Conservation (phyloP, 2,888 invertebrate genomes). For the Drosophila borborema region DNA sequence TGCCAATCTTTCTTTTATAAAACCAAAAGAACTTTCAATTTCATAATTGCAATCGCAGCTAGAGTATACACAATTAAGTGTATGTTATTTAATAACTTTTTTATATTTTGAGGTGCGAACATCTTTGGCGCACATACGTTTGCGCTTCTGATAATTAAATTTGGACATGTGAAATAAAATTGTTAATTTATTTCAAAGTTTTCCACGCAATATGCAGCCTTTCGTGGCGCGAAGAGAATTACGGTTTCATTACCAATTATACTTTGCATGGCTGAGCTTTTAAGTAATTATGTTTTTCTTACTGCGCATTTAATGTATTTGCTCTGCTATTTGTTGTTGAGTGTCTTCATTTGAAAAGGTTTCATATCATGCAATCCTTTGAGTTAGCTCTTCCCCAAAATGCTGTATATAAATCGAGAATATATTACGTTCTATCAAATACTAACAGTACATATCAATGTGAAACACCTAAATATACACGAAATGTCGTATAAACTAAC, state of each 20-base stretch:
- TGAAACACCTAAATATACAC: constrained; percentile 83
- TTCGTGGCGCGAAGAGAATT: constrained; percentile 49
- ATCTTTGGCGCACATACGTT: constrained; percentile 14
- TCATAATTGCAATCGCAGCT: background rate
- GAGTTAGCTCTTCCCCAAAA: constrained; percentile 15
- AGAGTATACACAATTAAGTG: constrained; percentile 11
- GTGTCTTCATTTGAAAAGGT: constrained; percentile 55
- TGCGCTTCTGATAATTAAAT: constrained; percentile 28
- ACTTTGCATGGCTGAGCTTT: constrained; percentile 35
- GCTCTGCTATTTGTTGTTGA: background rate
- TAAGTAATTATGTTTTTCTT: constrained; percentile 35
- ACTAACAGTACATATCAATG: constrained; percentile 83
- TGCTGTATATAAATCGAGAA: constrained; percentile 63
- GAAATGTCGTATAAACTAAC: constrained; percentile 46
- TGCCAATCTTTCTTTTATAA: too few species aligned
- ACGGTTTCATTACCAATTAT: constrained; percentile 70
- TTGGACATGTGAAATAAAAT: constrained; percentile 41
- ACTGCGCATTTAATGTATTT: constrained; percentile 1
- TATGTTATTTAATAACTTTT: background rate
- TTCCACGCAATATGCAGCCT: constrained; percentile 21
- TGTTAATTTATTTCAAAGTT: constrained; percentile 57
- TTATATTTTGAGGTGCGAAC: constrained; percentile 24
- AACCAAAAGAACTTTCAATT: background rate
- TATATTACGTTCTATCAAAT: constrained; percentile 60
- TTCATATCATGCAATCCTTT: constrained; percentile 49